Conservation (phyloP, 2,113 vertebrate genomes). For the Zosterops lateralis region DNA sequence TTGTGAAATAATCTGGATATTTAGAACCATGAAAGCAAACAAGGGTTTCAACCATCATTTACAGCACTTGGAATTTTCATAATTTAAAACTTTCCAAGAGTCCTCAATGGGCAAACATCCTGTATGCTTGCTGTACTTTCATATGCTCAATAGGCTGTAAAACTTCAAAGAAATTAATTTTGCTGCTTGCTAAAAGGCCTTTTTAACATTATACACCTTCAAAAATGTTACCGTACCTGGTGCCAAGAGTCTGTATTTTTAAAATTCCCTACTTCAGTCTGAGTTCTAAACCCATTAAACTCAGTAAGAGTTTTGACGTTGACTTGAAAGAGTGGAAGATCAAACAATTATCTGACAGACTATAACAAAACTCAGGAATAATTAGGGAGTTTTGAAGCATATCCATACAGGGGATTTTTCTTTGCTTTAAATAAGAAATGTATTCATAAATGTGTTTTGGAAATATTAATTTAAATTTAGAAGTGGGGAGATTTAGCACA, state of each 20-base stretch:
- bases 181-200: conserved; percentile 20
- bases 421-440: conserved; percentile 9
- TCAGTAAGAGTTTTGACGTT: conserved; percentile 10
- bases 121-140: not conserved
- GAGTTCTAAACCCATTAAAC: conserved; percentile 26
- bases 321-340: conserved; percentile 54
- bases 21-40: not conserved
- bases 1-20: not conserved
- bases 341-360: conserved; percentile 57
- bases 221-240: conserved; percentile 25
- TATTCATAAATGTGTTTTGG: conserved; percentile 35
- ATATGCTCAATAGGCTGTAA: not conserved
- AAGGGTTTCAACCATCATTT: not conserved
- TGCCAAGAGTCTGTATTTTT: conserved; percentile 50
- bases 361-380: conserved; percentile 32
- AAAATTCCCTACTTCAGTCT: conserved; percentile 40
- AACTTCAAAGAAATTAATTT: conserved; percentile 42
- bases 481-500: not conserved
- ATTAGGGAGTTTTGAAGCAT: conserved; percentile 40
- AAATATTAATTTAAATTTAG: conserved; percentile 42
- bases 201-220: conserved; percentile 32
- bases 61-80: not conserved
- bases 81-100: not conserved
- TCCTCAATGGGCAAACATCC: not conserved
- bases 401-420: conserved; percentile 24